phyloP scores from a whole-genome alignment of 2,797 vertebrate genomes.

The Bovichtus variegatus region DNA sequence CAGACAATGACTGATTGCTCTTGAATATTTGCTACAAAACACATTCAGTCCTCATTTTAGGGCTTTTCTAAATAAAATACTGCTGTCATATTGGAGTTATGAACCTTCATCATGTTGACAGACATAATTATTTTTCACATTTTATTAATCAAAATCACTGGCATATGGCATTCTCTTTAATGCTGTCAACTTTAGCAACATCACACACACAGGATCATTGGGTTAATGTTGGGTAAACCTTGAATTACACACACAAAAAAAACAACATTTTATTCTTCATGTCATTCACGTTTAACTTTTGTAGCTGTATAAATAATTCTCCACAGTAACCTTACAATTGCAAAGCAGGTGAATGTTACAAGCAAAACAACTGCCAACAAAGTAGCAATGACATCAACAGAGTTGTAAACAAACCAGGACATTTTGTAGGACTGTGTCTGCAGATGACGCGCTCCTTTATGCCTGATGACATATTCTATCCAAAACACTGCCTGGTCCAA shows the following conservation, averaged over 20 bases:
- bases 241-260: background rate
- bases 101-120: background rate
- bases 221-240: background rate
- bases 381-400: conserved; percentile 72
- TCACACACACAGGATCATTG: background rate
- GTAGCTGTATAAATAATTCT: conserved; percentile 36
- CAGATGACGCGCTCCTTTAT: conserved; percentile 81
- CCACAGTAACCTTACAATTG: conserved; percentile 45
- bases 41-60: too few species aligned
- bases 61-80: too few species aligned
- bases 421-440: conserved; percentile 74
- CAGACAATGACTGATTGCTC: too few species aligned
- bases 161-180: background rate
- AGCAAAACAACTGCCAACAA: conserved; percentile 54
- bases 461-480: conserved; percentile 85
- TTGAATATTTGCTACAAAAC: background rate
- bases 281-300: conserved; percentile 68
- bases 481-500: conserved; percentile 83
- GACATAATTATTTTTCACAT: background rate
- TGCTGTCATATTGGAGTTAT: background rate
- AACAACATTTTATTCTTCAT: background rate
- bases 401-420: conserved; percentile 80
- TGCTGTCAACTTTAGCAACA: background rate
- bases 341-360: conserved; percentile 33
- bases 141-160: background rate